These are phyloP conservation scores for Melangyna quadrimaculata DNA, from an alignment of 2,888 invertebrate genomes.

Conservation along the genomic window DNA sequence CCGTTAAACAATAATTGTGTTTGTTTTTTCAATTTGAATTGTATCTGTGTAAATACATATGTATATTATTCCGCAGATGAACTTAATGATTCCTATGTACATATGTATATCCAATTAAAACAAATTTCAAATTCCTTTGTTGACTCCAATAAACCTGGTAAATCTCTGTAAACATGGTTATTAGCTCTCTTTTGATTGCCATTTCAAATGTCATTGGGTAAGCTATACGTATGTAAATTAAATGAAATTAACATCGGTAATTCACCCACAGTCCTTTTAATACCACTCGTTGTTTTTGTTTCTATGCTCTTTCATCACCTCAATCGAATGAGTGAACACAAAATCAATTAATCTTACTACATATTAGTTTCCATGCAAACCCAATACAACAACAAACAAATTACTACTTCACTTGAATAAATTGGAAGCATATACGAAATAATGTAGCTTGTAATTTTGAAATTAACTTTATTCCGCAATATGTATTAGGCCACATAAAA, in stretches of 20 bases:
- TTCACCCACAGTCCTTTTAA: constrained; percentile 26
- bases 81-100: too few species aligned
- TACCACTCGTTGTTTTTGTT: background rate
- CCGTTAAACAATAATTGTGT: too few species aligned
- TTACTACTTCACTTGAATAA: background rate
- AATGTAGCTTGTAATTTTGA: background rate
- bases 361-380: constrained; percentile 17
- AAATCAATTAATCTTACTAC: constrained; percentile 21
- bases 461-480: constrained; percentile 5
- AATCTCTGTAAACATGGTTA: background rate
- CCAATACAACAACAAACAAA: background rate
- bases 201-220: background rate
- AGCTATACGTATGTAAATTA: background rate
- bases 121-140: too few species aligned
- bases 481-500: background rate
- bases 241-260: background rate
- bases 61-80: too few species aligned
- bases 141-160: too few species aligned
- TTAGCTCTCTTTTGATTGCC: background rate
- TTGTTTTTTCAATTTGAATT: too few species aligned
- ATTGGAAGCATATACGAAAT: background rate
- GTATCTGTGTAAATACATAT: too few species aligned
- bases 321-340: constrained; percentile 2
- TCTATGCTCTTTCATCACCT: background rate
- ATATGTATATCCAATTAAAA: too few species aligned